A percentile compares a stretch with the other conserved stretches of the same genome.
Evolutionary conservation across 2,797 vertebrate genomes (phyloP).

Genomic region (Melanotaenia trifasciata): DNA sequence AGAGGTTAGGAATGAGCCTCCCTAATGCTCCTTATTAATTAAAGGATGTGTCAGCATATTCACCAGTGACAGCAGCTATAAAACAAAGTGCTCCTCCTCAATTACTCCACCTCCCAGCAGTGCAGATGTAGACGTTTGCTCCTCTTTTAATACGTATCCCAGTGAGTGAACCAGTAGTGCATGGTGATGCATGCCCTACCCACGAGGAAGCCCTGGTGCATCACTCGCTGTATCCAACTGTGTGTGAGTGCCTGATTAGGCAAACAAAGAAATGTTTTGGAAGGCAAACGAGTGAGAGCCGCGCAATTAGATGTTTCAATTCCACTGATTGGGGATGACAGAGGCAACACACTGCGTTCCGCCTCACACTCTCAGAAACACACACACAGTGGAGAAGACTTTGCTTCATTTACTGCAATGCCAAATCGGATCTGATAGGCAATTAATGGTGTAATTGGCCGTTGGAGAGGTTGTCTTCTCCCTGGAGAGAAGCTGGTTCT

Average conservation of each 20-base stretch:
- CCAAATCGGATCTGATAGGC: conserved; percentile 86
- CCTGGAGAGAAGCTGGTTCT: conserved; percentile 73
- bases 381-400: conserved; percentile 61
- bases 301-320: conserved; percentile 82
- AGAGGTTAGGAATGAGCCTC: conserved; percentile 32
- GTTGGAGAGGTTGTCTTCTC: conserved; percentile 80
- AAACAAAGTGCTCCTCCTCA: conserved; percentile 69
- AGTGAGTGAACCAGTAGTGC: neutral
- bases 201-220: conserved; percentile 18
- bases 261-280: conserved; percentile 79
- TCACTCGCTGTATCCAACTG: conserved; percentile 24
- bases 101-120: conserved; percentile 56
- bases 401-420: conserved; percentile 80
- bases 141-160: conserved; percentile 17
- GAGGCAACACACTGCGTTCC: conserved; percentile 69
- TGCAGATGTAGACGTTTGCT: conserved; percentile 24
- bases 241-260: conserved; percentile 65
- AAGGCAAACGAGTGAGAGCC: conserved; percentile 79
- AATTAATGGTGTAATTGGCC: conserved; percentile 88
- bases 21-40: conserved; percentile 63
- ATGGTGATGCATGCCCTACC: conserved; percentile 3
- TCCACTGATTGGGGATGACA: conserved; percentile 85
- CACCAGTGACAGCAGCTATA: conserved; percentile 62
- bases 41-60: conserved; percentile 69
- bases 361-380: conserved; percentile 41